These are phyloP conservation scores for Pygathrix nemaeus DNA, from an alignment of 2,113 vertebrate species.

Conservation along the genomic window DNA sequence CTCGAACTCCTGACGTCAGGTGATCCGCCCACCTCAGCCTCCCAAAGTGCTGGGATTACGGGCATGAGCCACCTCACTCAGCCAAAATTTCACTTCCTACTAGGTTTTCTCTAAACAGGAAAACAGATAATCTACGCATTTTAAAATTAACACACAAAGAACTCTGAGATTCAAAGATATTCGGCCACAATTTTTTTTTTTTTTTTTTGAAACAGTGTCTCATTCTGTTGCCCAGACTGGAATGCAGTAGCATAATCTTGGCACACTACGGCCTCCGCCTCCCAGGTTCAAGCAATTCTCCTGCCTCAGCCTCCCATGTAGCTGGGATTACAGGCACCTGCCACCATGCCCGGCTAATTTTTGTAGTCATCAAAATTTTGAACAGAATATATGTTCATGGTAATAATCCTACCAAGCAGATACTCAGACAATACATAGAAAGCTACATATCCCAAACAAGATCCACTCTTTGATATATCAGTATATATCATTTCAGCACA, in stretches of 20 bases:
- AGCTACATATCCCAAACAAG: background rate
- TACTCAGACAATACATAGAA: background rate
- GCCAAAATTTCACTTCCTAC: background rate
- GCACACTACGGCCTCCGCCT: too few relatives aligned
- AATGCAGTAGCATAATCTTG: too few relatives aligned
- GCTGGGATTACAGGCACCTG: too few relatives aligned
- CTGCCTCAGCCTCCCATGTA: too few relatives aligned
- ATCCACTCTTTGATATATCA: background rate
- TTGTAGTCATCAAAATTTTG: background rate
- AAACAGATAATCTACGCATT: background rate
- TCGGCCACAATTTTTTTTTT: background rate
- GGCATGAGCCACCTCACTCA: too few relatives aligned
- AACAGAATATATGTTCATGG: background rate
- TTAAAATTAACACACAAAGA: slow-evolving; percentile 31
- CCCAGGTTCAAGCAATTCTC: too few relatives aligned
- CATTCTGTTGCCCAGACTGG: too few relatives aligned
- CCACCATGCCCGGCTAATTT: too few relatives aligned
- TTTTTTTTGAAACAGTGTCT: too few relatives aligned
- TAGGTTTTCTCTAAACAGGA: slow-evolving; percentile 7
- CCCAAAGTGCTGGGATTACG: too few relatives aligned
- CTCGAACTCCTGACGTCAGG: too few relatives aligned
- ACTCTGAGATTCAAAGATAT: background rate
- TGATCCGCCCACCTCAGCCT: too few relatives aligned
- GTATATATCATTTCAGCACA: background rate
- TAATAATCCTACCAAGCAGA: background rate